Percentiles rank a stretch among this genome's conserved stretches.
Evolutionary conservation across 53 echinoderm and acorn worm genomes (phyloP).

Genomic region (Zoroaster sp.): DNA sequence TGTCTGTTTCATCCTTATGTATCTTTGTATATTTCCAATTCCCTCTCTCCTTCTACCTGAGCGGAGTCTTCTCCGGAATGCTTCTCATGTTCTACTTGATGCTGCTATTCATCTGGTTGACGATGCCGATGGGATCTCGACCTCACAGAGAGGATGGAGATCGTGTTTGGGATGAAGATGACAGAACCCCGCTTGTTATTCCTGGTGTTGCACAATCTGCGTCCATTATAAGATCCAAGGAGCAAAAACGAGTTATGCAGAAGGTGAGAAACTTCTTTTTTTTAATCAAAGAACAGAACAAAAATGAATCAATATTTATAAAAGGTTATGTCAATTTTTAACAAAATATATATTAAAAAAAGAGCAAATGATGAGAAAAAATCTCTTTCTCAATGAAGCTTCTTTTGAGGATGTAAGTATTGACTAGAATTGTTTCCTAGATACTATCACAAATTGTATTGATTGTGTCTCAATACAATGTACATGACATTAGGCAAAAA

Average conservation of each 20-base stretch:
- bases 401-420: too few species aligned
- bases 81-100: conserved; percentile 71
- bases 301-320: too few species aligned
- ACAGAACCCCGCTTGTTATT: conserved; percentile 56
- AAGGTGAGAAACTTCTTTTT: conserved; percentile 39
- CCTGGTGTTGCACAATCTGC: conserved; percentile 72
- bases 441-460: too few species aligned
- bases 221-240: conserved; percentile 72
- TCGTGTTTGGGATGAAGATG: conserved; percentile 24
- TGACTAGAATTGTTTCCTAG: too few species aligned
- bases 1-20: conserved; percentile 48
- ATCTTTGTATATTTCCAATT: conserved; percentile 75
- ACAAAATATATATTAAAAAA: too few species aligned
- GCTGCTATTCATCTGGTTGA: conserved; percentile 77
- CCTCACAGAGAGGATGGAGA: conserved; percentile 45
- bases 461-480: too few species aligned
- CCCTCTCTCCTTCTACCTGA: conserved; percentile 74
- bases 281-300: too few species aligned
- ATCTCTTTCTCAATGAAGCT: too few species aligned
- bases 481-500: too few species aligned
- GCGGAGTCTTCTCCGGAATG: conserved; percentile 78
- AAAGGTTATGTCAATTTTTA: too few species aligned
- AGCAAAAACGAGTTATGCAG: conserved; percentile 71
- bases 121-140: conserved; percentile 31
- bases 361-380: too few species aligned